These are phyloP conservation scores for Atractosteus spatula DNA, from an alignment of 2,113 vertebrate species.

Conservation along the genomic window DNA sequence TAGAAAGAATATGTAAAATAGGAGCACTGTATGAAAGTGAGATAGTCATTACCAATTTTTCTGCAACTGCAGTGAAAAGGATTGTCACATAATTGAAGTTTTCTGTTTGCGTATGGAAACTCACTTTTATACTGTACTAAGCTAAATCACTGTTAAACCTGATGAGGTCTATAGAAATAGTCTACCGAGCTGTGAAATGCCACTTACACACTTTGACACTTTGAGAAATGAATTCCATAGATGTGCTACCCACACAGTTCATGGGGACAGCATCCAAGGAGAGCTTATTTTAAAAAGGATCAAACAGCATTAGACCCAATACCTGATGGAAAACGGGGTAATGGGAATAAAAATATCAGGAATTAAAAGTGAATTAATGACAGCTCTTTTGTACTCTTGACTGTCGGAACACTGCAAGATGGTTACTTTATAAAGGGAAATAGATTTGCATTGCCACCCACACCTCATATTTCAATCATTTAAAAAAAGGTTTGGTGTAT, in stretches of 20 bases:
- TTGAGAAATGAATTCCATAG: constrained; percentile 12
- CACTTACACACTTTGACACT: constrained; percentile 13
- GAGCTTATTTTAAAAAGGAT: constrained; percentile 12
- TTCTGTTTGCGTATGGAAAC: not conserved
- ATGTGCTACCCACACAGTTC: constrained; percentile 21
- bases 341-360: too few relatives aligned
- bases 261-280: constrained; percentile 3
- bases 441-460: too few relatives aligned
- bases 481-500: too few relatives aligned
- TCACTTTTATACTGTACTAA: not conserved
- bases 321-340: constrained; percentile 1
- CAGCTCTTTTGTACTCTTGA: too few relatives aligned
- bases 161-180: not conserved
- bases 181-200: constrained; percentile 9
- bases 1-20: not conserved
- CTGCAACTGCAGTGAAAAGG: constrained; percentile 2
- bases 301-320: constrained; percentile 3
- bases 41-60: not conserved
- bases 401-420: too few relatives aligned
- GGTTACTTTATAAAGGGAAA: too few relatives aligned
- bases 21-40: not conserved
- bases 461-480: too few relatives aligned
- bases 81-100: not conserved
- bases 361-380: too few relatives aligned
- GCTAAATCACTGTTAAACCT: too few relatives aligned